Evolutionary conservation across 2,888 invertebrate genomes (phyloP), one percentile per base, ranked within the genome.

Genomic region (Heliconius ismenius): DNA sequence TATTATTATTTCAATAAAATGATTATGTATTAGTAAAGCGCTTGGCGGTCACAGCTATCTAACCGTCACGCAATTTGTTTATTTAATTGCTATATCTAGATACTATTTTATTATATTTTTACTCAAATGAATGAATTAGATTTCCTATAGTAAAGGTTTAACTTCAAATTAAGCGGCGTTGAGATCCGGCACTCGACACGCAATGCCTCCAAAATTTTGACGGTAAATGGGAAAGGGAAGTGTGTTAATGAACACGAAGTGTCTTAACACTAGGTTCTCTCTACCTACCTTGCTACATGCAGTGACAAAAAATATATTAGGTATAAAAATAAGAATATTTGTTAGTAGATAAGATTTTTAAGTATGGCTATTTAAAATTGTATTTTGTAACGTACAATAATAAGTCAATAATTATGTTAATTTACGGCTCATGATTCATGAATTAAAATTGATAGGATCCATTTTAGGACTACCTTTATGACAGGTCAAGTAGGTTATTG

Each of bases 1-100:
- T 43, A 43, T 43, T 68, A 28, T 18, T 54, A 28, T 69, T 69
- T 28, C n/a, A 49, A 26, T 69, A 68, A 49, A 18, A 39, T 54
- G 49, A 69, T 28, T 49, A 54, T 49, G 43, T 49, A 28, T n/a
- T n/a, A n/a, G n/a, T 69, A 28, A 28, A 28, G 11, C 26, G 28
- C 26, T 49, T 18, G 68, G 28, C 49, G 69, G 69, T 43, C 28
- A 69, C 11, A 69, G 28, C 13, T 69, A 54, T 69, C 49, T 54
- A 6, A 69, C 18, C 28, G 49, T 54, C 69, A 69, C 49, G 69
- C 43, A n/a, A 69, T 49, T 49, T 49, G 24, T 21, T 54, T 28
- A 54, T 49, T 28, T 69, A 10, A 54, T 69, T 26, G 28, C 28
- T 64, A 64, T 21, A 32, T 3, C 3, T 28, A 32, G 7, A 7